phyloP scores from a whole-genome alignment of 2,797 vertebrate genomes.

The Lacerta viridis region DNA sequence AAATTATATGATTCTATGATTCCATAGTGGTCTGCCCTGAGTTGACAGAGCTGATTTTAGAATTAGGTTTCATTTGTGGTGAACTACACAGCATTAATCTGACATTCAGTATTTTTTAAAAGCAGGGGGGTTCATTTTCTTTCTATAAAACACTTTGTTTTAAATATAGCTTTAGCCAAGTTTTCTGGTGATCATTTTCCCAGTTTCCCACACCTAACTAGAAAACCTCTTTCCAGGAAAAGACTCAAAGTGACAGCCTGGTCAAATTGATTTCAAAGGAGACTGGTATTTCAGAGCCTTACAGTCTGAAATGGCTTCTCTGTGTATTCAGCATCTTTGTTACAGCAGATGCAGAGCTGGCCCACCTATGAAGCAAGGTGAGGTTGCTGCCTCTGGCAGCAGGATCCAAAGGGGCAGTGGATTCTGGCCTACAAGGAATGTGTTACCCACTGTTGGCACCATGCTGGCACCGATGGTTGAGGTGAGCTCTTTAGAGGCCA shows the following conservation, averaged over 20 bases:
- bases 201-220: slow-evolving; percentile 55
- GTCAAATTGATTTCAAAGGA: slow-evolving; percentile 51
- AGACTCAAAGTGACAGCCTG: slow-evolving; percentile 39
- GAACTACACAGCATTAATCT: slow-evolving; percentile 34
- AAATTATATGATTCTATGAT: too few species aligned
- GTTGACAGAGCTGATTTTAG: slow-evolving; percentile 41
- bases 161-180: slow-evolving; percentile 32
- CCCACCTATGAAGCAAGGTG: too few species aligned
- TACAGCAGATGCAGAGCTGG: too few species aligned
- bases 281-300: slow-evolving; percentile 12
- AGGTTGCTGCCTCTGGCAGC: too few species aligned
- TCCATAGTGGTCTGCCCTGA: background rate
- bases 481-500: too few species aligned
- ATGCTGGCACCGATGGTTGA: too few species aligned
- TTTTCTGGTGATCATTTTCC: slow-evolving; percentile 56
- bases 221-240: slow-evolving; percentile 47
- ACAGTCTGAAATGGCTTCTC: background rate
- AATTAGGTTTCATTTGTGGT: background rate
- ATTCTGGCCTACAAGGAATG: too few species aligned
- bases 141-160: slow-evolving; percentile 8
- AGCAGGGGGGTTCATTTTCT: slow-evolving; percentile 34
- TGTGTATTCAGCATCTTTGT: slow-evolving; percentile 10
- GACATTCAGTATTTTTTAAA: slow-evolving; percentile 37
- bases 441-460: too few species aligned
- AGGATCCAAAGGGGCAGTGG: too few species aligned